Evolutionary conservation across 1,140 invertebrate genomes (phyloP).

Genomic region (Riptortus pedestris): DNA sequence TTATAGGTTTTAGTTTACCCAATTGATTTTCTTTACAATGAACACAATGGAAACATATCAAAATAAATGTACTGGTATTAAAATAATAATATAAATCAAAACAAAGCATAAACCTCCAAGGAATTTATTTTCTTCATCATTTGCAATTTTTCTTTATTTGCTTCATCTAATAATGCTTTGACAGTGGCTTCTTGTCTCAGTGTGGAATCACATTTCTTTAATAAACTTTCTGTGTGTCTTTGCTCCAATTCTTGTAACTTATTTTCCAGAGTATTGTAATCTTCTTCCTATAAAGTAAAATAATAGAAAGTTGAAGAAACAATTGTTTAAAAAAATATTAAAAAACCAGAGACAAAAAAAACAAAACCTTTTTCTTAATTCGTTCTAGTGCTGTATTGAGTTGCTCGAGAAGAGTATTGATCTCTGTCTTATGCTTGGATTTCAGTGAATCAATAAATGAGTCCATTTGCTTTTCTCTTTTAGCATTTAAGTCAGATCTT

Average conservation of each 20-base stretch:
- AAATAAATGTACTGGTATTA: too few species aligned
- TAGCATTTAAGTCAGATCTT: slow-evolving; percentile 17
- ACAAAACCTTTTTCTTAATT: slow-evolving; percentile 23
- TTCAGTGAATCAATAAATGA: slow-evolving; percentile 20
- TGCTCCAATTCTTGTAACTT: slow-evolving; percentile 34
- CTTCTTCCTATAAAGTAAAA: slow-evolving; percentile 25
- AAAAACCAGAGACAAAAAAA: too few species aligned
- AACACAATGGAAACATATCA: too few species aligned
- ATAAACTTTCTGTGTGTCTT: slow-evolving; percentile 36
- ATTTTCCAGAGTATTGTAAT: slow-evolving; percentile 20
- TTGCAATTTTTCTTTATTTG: slow-evolving; percentile 36
- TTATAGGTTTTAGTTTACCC: too few species aligned
- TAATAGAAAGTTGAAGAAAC: neutral
- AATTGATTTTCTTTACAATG: too few species aligned
- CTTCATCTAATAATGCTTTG: slow-evolving; percentile 35
- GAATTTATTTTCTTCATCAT: slow-evolving; percentile 35
- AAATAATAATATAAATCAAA: too few species aligned
- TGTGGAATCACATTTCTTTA: slow-evolving; percentile 37
- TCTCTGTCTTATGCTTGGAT: slow-evolving; percentile 24
- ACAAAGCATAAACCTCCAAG: slow-evolving; percentile 38
- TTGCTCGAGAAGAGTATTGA: slow-evolving; percentile 12
- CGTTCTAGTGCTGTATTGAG: slow-evolving; percentile 11
- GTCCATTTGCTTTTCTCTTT: slow-evolving; percentile 24
- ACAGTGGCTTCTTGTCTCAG: slow-evolving; percentile 22
- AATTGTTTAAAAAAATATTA: too few species aligned